Percentiles rank a stretch among this genome's conserved stretches.
phyloP scores from a whole-genome alignment of 2,888 invertebrate species.

The Galerucella nymphaeae region DNA sequence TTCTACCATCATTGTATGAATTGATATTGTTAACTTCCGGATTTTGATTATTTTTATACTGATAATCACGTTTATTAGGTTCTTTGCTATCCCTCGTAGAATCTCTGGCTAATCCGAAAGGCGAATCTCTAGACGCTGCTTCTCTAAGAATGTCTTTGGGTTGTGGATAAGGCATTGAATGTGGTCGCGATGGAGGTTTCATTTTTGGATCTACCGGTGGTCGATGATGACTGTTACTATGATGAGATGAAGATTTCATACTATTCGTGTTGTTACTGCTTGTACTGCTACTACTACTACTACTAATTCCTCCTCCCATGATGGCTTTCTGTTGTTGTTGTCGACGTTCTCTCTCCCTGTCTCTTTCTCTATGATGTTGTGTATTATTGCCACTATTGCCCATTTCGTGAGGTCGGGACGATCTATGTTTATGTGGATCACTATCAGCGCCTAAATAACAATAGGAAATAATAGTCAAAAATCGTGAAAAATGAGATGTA shows the following conservation, averaged over 20 bases:
- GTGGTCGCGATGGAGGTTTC: constrained; percentile 56
- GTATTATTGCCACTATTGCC: constrained; percentile 59
- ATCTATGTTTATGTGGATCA: constrained; percentile 59
- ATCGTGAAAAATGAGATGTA: no score
- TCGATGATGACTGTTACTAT: constrained; percentile 40
- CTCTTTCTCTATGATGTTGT: constrained; percentile 67
- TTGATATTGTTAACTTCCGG: constrained; percentile 52
- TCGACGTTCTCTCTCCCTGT: constrained; percentile 65
- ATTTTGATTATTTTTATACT: constrained; percentile 55
- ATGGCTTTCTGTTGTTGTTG: constrained; percentile 60
- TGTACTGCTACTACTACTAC: constrained; percentile 6
- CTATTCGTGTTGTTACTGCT: constrained; percentile 32
- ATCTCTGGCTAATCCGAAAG: constrained; percentile 53
- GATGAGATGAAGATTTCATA: background rate
- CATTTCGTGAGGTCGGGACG: constrained; percentile 56
- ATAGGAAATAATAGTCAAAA: background rate
- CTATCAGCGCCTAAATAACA: constrained; percentile 31
- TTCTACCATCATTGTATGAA: constrained; percentile 32
- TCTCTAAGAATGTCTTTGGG: constrained; percentile 60
- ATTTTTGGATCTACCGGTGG: constrained; percentile 58
- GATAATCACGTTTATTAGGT: constrained; percentile 56
- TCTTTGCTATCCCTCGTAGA: constrained; percentile 48
- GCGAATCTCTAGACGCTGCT: constrained; percentile 54
- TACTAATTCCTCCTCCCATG: constrained; percentile 41
- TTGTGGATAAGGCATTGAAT: constrained; percentile 46